Base-by-base conservation (phyloP, 2,113 vertebrate species). In the Chaetura pelagica region DNA sequence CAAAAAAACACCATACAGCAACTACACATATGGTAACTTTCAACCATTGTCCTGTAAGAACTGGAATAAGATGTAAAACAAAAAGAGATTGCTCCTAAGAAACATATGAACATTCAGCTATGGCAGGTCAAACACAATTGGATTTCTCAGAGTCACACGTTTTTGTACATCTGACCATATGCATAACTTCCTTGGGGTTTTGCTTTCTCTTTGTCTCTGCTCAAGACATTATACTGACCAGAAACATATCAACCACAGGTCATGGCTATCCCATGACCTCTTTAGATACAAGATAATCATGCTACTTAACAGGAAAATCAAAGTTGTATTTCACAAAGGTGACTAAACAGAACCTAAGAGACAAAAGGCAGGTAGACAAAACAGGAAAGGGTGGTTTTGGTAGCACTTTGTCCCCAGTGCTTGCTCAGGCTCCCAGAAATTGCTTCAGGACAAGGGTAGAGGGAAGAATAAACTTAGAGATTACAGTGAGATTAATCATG, bases 401-500 rank as follows among this genome's bases (percentile, higher is more conserved):
- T 46, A 48, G 75, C 40, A 79, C 73, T 96, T 90, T 93, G 90
- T 58, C 55, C 64, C 49, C 61, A 68, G 18, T 26, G 46, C 24
- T 55, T 59, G 59, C 35, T 82, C 63, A 75, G 80, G 22, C 42
- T 81, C 68, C 82, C 66, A 93, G 48, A 79, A 96, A 91, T 83
- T 87, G 59, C 93, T 95, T 71, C 66, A 66, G 57, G 93, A 91
- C 30, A 90, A 89, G 77, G 92, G 72, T 86, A 49, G 34, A 66
- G 51, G 83, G 66, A 87, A 84, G 68, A 90, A 75, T 9, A 78
- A 59, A 22, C 18, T 22, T 35, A 32, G 68, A 2, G 55, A 91
- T 82, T 93, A 84, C 5, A 8, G 35, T 49, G 51, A 82, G 87
- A 94, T 76, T 92, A 90, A 74, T 85, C 9, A 38, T 83, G 73